Evolutionary conservation across 1,140 invertebrate species (phyloP).

Genomic region (Telenomus remus): DNA sequence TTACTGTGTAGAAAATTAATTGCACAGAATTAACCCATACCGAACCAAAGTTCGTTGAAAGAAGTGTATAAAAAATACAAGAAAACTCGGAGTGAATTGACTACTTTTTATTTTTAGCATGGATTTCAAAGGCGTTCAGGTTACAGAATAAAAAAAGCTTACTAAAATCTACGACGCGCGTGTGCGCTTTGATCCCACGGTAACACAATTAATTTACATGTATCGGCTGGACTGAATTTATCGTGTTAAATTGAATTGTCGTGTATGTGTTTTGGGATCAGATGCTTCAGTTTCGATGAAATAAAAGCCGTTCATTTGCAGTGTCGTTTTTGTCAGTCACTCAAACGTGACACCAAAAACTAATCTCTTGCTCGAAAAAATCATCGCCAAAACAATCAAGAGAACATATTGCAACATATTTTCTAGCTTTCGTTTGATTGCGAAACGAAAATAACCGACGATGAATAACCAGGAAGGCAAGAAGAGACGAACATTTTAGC

Average conservation of each 20-base stretch:
- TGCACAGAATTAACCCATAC: too few relatives aligned
- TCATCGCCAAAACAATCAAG: too few relatives aligned
- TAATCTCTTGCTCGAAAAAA: too few relatives aligned
- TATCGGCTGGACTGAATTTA: conserved; percentile 18
- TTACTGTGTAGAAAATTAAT: too few relatives aligned
- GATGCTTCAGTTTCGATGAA: neutral
- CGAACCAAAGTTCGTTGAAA: too few relatives aligned
- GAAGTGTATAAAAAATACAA: too few relatives aligned
- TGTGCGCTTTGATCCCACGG: neutral
- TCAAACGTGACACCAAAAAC: too few relatives aligned
- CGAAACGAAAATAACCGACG: neutral
- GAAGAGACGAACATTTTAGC: neutral
- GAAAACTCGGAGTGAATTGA: too few relatives aligned
- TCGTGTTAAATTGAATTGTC: conserved; percentile 32
- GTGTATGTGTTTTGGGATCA: conserved; percentile 15
- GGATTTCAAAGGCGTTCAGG: conserved; percentile 3
- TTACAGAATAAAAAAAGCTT: neutral
- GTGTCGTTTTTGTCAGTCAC: neutral
- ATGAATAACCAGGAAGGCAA: neutral
- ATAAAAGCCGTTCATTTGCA: neutral
- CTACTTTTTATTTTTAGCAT: too few relatives aligned
- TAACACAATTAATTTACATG: neutral
- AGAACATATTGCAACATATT: neutral
- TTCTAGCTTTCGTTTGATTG: neutral
- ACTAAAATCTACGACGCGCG: neutral